Percentiles rank a stretch among this genome's conserved stretches.
phyloP scores from a whole-genome alignment of 2,888 invertebrate genomes.

The Coelopa pilipes region DNA sequence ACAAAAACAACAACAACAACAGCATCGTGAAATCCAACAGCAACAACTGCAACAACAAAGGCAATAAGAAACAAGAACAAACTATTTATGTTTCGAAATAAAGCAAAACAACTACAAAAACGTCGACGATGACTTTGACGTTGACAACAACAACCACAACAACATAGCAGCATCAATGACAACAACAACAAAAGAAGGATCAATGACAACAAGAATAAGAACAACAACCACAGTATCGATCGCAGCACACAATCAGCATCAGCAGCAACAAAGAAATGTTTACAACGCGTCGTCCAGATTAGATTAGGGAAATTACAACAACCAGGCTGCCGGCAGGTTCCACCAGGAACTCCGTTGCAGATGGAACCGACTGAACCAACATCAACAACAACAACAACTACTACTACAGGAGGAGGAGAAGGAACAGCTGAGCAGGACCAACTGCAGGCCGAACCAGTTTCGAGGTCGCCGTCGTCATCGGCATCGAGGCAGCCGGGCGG shows the following conservation, averaged over 20 bases:
- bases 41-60: slow-evolving; percentile 37
- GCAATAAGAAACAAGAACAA: slow-evolving; percentile 14
- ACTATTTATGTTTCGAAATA: no score
- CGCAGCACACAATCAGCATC: background rate
- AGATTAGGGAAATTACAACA: background rate
- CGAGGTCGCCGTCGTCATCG: background rate
- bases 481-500: background rate
- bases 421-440: background rate
- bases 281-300: background rate
- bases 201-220: no score
- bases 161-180: no score
- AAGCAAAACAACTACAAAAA: no score
- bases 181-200: no score
- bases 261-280: slow-evolving; percentile 5
- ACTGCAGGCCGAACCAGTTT: slow-evolving; percentile 1
- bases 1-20: no score
- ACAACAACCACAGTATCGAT: no score
- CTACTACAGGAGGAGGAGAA: background rate
- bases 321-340: background rate
- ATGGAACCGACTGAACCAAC: background rate
- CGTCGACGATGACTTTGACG: no score
- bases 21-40: slow-evolving; percentile 28
- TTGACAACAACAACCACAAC: no score
- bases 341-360: background rate
- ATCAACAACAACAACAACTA: background rate